phyloP scores from a whole-genome alignment of 2,888 invertebrate species.

The Sympetrum striolatum region DNA sequence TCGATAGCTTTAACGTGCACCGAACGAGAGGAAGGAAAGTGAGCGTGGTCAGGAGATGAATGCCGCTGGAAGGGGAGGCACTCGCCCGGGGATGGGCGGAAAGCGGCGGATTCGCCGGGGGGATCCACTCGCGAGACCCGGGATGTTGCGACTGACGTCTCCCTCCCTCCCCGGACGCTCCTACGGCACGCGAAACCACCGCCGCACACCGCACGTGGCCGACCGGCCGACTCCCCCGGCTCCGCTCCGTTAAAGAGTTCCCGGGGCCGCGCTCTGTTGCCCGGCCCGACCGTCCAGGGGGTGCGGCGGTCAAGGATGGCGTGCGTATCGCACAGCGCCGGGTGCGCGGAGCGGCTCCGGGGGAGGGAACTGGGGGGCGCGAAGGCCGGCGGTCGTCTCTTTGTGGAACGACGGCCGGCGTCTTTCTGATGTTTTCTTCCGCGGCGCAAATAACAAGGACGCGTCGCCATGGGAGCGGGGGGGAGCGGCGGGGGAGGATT shows the following conservation, averaged over 20 bases:
- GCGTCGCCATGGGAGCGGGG: slow-evolving; percentile 11
- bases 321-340: slow-evolving; percentile 16
- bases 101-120: background rate
- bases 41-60: slow-evolving; percentile 38
- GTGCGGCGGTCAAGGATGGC: slow-evolving; percentile 23
- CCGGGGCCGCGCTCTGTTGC: background rate
- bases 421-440: slow-evolving; percentile 37
- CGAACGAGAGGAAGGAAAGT: background rate
- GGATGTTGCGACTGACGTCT: background rate
- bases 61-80: background rate
- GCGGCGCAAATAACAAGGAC: slow-evolving; percentile 31
- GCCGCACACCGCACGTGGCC: slow-evolving; percentile 33
- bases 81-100: background rate
- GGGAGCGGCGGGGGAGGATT: background rate
- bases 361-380: background rate
- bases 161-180: background rate
- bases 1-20: background rate
- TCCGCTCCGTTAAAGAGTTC: background rate
- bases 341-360: background rate
- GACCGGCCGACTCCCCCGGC: background rate
- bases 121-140: background rate
- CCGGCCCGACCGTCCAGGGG: slow-evolving; percentile 9
- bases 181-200: slow-evolving; percentile 3
- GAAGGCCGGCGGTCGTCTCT: background rate
- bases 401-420: background rate